Evolutionary conservation across 2,113 vertebrate species (phyloP), one percentile per base, ranked within the genome.

Genomic region (Lates calcarifer): DNA sequence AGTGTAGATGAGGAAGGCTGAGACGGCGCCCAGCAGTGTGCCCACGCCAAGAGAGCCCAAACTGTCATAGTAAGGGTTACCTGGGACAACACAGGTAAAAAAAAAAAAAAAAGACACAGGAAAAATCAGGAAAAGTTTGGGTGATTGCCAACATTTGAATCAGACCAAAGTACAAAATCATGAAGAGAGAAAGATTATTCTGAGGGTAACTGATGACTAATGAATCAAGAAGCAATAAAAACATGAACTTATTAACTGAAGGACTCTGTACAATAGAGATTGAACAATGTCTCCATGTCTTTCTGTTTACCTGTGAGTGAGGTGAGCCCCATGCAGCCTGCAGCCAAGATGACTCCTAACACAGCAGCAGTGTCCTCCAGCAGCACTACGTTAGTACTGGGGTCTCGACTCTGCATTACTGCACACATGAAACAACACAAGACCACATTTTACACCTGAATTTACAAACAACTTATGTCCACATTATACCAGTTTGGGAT

Each of bases 1-100:
- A 2, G 97, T 98, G 94, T 99, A 98, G 94, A 99, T 99, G 3
- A 99, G 97, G 93, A 99, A 99, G 1, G 97, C 96, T 0, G 98
- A 99, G 72, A 99, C 97, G 1, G 94, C 60, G 31, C 97, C 97
- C 79, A 99, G 84, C 82, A 99, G 87, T 1, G 98, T 97, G 70
- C 98, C 98, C 43, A 99, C 96, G 18, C 98, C 97, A 3, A 99
- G 92, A 28, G 98, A 99, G 2, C 98, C 98, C 43, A 99, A 83
- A 20, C 97, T 97, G 93, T 99, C 98, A 37, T 98, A 99, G 83
- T 94, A 84, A 0, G 98, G 96, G 81, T 98, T 99, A 82, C 98
- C 98, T 96, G 74, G 11, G 22, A 62, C 11, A 7, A 57, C 17
- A 6, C 13, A 24, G 55, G 26, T 5, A 15, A 47, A 51, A 43